Percentiles rank a stretch among this genome's conserved stretches.
Conservation (phyloP, 2,113 vertebrate genomes). For the Emydocephalus ijimae region DNA sequence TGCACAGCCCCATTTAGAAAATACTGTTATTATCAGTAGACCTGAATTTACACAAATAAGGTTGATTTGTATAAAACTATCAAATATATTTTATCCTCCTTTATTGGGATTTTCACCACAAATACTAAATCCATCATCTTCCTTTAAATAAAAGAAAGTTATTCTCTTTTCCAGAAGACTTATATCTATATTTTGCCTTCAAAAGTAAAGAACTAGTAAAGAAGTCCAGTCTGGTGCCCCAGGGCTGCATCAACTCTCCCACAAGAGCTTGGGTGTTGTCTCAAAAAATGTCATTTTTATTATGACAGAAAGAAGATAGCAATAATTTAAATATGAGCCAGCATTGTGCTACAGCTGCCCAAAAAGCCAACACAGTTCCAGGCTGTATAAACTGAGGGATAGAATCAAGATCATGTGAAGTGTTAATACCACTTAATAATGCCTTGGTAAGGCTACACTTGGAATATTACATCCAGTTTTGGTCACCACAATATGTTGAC, state of each 20-base stretch:
- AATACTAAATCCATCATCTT: neutral
- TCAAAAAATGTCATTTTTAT: neutral
- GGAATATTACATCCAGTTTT: too few relatives aligned
- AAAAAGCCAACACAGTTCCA: too few relatives aligned
- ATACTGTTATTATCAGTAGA: neutral
- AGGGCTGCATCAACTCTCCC: neutral
- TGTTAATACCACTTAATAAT: too few relatives aligned
- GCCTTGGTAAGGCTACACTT: too few relatives aligned
- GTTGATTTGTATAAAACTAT: neutral
- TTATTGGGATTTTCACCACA: neutral
- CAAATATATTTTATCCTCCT: neutral
- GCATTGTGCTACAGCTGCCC: too few relatives aligned
- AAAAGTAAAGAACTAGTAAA: neutral
- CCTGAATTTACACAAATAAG: neutral
- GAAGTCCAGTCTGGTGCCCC: neutral
- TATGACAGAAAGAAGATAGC: neutral
- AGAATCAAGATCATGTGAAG: too few relatives aligned
- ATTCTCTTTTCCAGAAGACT: too few relatives aligned
- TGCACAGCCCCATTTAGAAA: neutral
- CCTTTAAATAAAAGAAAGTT: neutral
- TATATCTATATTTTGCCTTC: neutral
- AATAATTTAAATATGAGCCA: neutral
- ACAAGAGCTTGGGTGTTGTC: neutral
- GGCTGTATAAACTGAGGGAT: too few relatives aligned
- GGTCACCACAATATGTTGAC: too few relatives aligned